These are phyloP conservation scores for Psix sp. DNA, from an alignment of 1,140 invertebrate genomes.

Conservation along the genomic window DNA sequence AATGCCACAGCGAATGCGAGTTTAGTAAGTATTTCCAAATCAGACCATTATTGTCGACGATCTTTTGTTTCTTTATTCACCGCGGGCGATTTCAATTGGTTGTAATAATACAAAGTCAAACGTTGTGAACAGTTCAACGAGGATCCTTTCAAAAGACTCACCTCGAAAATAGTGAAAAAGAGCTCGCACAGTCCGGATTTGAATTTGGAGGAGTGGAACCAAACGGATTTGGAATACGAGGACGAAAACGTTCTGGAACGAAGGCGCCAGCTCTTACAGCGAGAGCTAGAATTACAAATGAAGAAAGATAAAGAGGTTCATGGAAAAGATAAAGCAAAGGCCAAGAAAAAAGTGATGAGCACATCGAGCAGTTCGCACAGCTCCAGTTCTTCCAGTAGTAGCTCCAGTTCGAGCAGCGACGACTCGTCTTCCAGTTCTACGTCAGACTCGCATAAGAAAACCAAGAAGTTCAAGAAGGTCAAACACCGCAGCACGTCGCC, in stretches of 20 bases:
- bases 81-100: too few species aligned
- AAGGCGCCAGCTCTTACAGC: constrained; percentile 84
- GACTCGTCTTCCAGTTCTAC: constrained; percentile 79
- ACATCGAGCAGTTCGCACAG: constrained; percentile 82
- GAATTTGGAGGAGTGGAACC: constrained; percentile 86
- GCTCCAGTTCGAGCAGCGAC: constrained; percentile 79
- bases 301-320: constrained; percentile 81
- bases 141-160: constrained; percentile 81
- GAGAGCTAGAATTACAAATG: constrained; percentile 87
- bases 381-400: constrained; percentile 80
- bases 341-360: constrained; percentile 81
- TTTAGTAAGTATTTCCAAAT: constrained; percentile 65
- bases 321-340: constrained; percentile 74
- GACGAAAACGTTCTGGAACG: constrained; percentile 88
- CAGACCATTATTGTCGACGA: too few species aligned
- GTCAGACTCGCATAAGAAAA: constrained; percentile 76
- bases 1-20: constrained; percentile 75
- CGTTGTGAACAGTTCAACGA: constrained; percentile 76
- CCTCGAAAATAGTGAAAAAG: constrained; percentile 81
- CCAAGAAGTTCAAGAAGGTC: constrained; percentile 79
- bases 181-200: constrained; percentile 81
- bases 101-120: too few species aligned
- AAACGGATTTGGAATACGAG: constrained; percentile 87
- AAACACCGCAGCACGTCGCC: constrained; percentile 80
- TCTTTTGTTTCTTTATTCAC: too few species aligned